Base-by-base conservation (phyloP, 2,797 vertebrate genomes). In the Sciurus carolinensis region DNA sequence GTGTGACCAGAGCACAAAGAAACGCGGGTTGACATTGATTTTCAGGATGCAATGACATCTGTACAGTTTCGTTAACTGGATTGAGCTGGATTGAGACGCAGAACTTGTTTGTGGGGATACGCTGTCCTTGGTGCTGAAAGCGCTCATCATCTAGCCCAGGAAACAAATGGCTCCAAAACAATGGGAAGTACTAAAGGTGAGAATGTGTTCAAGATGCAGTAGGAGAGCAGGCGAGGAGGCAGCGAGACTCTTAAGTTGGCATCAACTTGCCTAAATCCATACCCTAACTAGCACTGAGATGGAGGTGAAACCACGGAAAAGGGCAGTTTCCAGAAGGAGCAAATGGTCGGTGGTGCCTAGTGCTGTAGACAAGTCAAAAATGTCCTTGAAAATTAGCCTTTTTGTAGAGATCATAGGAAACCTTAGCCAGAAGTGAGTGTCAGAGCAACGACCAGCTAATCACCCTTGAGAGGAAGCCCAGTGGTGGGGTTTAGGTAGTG, bases 41-140 rank as follows among this genome's bases (percentile, higher is more conserved):
- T 62, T 71, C 57, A 80, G 0, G 22, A 71, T 44, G 77, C n/a
- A 28, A 24, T 20, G 24, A 5, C 39, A 64, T 18, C 33, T 24
- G 26, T 62, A 44, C 15, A 81, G 42, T 75, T 80, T 36, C 7
- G 28, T 69, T 50, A 83, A 62, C 52, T 36, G 52, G 24, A 44
- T 33, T 54, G 47, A 42, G 50, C 15, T 20, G 33, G 15, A 52
- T 8, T 7, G 36, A 85, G 39, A 66, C n/a, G n/a, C 9, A 39
- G 0, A 80, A 50, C 17, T 76, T 50, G 15, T 9, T 12, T 36
- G 17, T 50, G 50, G 57, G 12, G 39, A 39, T 36, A 8, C 1
- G 2, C 81, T 94, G 81, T 87, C 89, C 81, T 66, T 92, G 85
- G 76, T 92, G 42, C 90, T 81, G 86, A 92, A 15, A 57, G 39